A percentile compares a stretch with the other conserved stretches of the same genome.
These are phyloP conservation scores for Oedothorax gibbosus DNA, from an alignment of 1,140 invertebrate species.

Conservation along the genomic window DNA sequence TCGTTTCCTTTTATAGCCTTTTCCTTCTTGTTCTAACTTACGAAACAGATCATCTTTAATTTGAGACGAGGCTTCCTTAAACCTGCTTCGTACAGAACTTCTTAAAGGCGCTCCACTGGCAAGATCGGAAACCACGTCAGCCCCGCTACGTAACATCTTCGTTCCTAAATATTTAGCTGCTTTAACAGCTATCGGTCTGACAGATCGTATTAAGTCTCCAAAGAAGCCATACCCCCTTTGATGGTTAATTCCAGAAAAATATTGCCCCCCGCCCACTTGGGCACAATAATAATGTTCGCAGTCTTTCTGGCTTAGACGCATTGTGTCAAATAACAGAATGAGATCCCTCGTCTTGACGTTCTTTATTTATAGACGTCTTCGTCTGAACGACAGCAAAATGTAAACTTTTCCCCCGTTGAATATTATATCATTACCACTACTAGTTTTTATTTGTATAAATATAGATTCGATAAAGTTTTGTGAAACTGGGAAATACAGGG, in stretches of 20 bases:
- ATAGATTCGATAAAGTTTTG: no score
- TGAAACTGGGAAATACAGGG: no score
- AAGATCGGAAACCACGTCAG: slow-evolving; percentile 14
- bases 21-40: slow-evolving; percentile 17
- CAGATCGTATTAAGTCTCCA: background rate
- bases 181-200: slow-evolving; percentile 1
- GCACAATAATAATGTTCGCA: slow-evolving; percentile 2
- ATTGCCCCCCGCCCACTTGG: background rate
- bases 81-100: slow-evolving; percentile 11
- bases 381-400: background rate
- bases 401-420: background rate
- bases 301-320: background rate
- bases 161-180: slow-evolving; percentile 14
- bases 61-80: background rate
- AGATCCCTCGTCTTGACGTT: background rate
- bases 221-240: slow-evolving; percentile 27
- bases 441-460: slow-evolving; percentile 13
- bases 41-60: slow-evolving; percentile 28
- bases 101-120: background rate
- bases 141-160: background rate
- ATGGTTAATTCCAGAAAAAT: background rate
- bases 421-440: background rate
- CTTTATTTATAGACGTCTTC: background rate
- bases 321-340: background rate
- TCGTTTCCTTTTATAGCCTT: slow-evolving; percentile 36